Conservation (phyloP, 2,888 invertebrate species). For the Sinopyrophorus schimmeli region DNA sequence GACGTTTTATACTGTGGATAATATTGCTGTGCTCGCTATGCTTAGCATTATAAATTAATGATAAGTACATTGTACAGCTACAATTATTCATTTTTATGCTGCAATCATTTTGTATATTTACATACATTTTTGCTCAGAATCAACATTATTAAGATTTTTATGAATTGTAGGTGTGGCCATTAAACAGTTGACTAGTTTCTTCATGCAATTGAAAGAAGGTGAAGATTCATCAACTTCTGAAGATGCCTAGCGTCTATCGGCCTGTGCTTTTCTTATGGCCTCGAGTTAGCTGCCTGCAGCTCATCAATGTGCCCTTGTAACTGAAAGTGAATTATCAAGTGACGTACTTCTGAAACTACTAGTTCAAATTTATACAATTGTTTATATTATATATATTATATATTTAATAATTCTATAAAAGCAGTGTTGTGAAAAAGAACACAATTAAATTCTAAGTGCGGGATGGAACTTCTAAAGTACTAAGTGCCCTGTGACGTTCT, state of each 20-base stretch:
- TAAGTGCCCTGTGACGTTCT: conserved; percentile 42
- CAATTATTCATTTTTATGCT: conserved; percentile 1
- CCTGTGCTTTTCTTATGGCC: conserved; percentile 28
- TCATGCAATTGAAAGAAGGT: conserved; percentile 69
- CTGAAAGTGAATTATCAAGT: conserved; percentile 41
- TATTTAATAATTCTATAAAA: conserved; percentile 48
- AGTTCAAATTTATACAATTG: conserved; percentile 55
- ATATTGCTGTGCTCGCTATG: conserved; percentile 20
- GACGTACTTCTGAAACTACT: conserved; percentile 42
- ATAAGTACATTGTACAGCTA: conserved; percentile 11
- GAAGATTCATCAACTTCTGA: conserved; percentile 56
- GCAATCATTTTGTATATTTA: too few species aligned
- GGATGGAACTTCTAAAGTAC: conserved; percentile 36
- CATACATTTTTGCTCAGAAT: background rate
- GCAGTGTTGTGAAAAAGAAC: conserved; percentile 41
- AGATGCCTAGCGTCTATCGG: conserved; percentile 43
- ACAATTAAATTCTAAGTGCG: conserved; percentile 38
- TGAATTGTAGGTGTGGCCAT: conserved; percentile 70
- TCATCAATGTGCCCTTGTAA: too few species aligned
- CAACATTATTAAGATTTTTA: too few species aligned
- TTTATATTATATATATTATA: conserved; percentile 54
- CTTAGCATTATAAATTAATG: conserved; percentile 4
- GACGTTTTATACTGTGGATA: conserved; percentile 25
- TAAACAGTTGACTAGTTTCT: conserved; percentile 73
- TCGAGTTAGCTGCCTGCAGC: conserved; percentile 28